Percentiles rank a stretch among this genome's conserved stretches.
Evolutionary conservation across 2,797 vertebrate species (phyloP).

Genomic region (Sorex maritimensis): DNA sequence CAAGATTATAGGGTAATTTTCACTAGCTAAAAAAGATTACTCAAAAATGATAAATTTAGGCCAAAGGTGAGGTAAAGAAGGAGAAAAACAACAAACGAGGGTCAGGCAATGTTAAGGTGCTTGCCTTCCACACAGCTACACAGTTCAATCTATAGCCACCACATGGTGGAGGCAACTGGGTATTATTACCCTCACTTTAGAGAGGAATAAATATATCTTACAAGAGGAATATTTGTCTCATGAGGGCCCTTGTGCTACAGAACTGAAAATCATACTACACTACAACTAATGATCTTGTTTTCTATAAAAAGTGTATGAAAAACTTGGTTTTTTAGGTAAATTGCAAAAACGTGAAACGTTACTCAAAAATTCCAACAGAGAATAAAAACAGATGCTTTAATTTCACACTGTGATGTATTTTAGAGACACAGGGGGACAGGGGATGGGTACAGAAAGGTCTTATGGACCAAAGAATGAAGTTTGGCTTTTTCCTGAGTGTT

Average conservation of each 20-base stretch:
- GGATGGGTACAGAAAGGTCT: not conserved
- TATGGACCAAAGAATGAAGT: not conserved
- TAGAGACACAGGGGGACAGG: not conserved
- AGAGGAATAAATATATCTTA: slow-evolving; percentile 8
- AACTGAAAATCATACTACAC: slow-evolving; percentile 38
- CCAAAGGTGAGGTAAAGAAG: not conserved
- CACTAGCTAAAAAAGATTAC: not conserved
- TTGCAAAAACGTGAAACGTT: not conserved
- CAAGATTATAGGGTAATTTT: not conserved
- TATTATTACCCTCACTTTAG: slow-evolving; percentile 26
- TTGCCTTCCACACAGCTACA: too few relatives aligned
- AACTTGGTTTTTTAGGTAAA: slow-evolving; percentile 41
- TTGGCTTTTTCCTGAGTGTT: not conserved
- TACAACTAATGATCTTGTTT: slow-evolving; percentile 33
- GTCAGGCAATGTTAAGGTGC: not conserved
- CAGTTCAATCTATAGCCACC: too few relatives aligned
- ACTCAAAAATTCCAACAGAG: slow-evolving; percentile 15
- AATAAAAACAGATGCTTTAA: slow-evolving; percentile 2
- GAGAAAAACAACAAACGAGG: not conserved
- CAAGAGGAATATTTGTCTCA: slow-evolving; percentile 9
- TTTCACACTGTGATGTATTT: slow-evolving; percentile 31
- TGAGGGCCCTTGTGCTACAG: not conserved
- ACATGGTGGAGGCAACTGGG: not conserved
- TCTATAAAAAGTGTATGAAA: slow-evolving; percentile 13
- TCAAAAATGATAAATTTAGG: slow-evolving; percentile 8